Percentiles rank a stretch among this genome's conserved stretches.
phyloP scores from a whole-genome alignment of 2,888 invertebrate species.

The Drosophila longiperda region DNA sequence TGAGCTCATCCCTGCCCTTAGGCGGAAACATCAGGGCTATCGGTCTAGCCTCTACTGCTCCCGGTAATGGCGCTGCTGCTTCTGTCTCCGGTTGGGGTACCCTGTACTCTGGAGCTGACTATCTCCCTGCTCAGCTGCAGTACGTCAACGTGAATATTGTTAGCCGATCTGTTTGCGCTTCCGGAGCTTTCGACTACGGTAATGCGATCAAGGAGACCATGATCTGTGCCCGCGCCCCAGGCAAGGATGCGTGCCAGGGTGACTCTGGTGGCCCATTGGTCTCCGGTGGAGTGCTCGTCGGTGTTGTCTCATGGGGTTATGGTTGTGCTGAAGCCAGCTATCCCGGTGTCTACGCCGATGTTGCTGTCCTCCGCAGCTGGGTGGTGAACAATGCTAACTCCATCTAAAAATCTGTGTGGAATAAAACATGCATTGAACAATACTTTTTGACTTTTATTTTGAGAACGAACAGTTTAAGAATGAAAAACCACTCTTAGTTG shows the following conservation, averaged over 20 bases:
- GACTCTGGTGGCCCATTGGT: slow-evolving; percentile 82
- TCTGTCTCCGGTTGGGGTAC: slow-evolving; percentile 74
- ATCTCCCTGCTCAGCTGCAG: slow-evolving; percentile 83
- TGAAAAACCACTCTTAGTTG: background rate
- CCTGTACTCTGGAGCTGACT: slow-evolving; percentile 60
- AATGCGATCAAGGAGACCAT: slow-evolving; percentile 47
- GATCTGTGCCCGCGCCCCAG: slow-evolving; percentile 68
- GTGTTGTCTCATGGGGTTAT: slow-evolving; percentile 81
- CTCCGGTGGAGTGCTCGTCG: slow-evolving; percentile 60
- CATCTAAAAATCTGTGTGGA: slow-evolving; percentile 32
- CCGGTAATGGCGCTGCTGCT: slow-evolving; percentile 56
- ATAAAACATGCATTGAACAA: slow-evolving; percentile 29
- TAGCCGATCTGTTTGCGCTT: slow-evolving; percentile 82
- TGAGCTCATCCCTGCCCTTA: slow-evolving; percentile 85
- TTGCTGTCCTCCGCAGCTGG: slow-evolving; percentile 63
- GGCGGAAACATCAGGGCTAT: slow-evolving; percentile 83
- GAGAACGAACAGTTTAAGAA: background rate
- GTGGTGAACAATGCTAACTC: slow-evolving; percentile 32
- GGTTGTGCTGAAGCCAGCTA: slow-evolving; percentile 73
- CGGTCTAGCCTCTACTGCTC: slow-evolving; percentile 75
- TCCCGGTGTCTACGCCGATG: slow-evolving; percentile 76
- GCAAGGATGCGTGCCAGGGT: slow-evolving; percentile 79
- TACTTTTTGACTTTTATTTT: background rate
- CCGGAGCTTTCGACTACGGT: slow-evolving; percentile 82
- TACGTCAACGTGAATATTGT: slow-evolving; percentile 85